phyloP scores from a whole-genome alignment of 2,113 vertebrate species.

The Gymnarchus niloticus region DNA sequence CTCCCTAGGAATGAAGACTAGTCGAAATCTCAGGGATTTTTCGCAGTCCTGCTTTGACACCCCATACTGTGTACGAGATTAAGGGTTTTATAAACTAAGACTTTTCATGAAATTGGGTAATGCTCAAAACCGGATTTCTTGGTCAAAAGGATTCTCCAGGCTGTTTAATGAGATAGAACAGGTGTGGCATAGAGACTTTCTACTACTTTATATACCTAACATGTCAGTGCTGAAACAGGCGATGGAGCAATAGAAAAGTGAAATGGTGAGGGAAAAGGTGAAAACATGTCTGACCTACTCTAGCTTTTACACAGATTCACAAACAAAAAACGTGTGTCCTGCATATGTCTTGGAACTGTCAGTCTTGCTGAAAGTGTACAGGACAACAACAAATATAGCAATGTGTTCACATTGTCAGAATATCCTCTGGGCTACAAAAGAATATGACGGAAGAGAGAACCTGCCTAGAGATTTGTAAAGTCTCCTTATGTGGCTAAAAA shows the following conservation, averaged over 20 bases:
- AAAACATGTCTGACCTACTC: neutral
- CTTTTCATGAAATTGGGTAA: neutral
- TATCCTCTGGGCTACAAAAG: too few relatives aligned
- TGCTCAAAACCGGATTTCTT: neutral
- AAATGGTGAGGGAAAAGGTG: neutral
- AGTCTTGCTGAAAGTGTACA: neutral
- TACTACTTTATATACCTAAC: neutral
- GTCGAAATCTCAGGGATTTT: neutral
- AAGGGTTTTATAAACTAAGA: neutral
- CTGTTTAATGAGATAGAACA: neutral
- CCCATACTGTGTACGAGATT: neutral
- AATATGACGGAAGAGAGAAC: neutral
- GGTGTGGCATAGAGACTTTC: neutral
- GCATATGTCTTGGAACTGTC: neutral
- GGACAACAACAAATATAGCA: neutral
- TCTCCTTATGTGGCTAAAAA: neutral
- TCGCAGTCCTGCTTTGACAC: neutral
- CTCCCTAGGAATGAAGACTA: neutral
- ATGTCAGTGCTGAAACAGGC: neutral
- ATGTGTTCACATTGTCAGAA: neutral
- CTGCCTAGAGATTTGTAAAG: neutral
- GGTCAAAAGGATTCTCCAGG: neutral
- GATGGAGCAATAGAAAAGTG: neutral
- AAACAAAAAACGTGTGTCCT: neutral
- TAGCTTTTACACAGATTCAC: neutral